Evolutionary conservation across 2,888 invertebrate species (phyloP).

Genomic region (Drosophila atripex): DNA sequence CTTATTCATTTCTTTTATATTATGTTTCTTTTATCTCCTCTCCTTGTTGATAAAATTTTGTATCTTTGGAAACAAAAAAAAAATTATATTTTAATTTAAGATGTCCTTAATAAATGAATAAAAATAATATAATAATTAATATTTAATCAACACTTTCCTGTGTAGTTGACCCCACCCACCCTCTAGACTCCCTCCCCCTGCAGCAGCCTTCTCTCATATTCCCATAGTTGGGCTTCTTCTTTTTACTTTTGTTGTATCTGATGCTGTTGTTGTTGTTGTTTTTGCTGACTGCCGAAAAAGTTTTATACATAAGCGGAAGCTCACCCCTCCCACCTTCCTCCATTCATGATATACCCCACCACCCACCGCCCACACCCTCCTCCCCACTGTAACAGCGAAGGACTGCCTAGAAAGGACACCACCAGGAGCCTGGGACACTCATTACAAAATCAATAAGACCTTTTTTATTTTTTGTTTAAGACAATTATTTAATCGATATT

Average conservation of each 20-base stretch:
- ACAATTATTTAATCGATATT: slow-evolving; percentile 33
- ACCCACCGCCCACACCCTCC: slow-evolving; percentile 11
- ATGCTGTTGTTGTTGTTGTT: slow-evolving; percentile 16
- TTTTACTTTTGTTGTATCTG: slow-evolving; percentile 36
- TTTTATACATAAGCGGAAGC: slow-evolving; percentile 67
- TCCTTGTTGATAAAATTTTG: no score
- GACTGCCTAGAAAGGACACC: background rate
- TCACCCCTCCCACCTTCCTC: slow-evolving; percentile 12
- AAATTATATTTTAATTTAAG: no score
- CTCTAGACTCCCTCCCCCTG: slow-evolving; percentile 43
- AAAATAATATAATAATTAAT: no score
- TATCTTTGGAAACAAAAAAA: no score
- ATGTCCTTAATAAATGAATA: no score
- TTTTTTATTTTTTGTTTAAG: slow-evolving; percentile 27
- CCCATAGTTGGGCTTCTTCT: slow-evolving; percentile 38
- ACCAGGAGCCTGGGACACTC: slow-evolving; percentile 20
- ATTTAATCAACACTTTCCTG: background rate
- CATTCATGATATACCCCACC: no score
- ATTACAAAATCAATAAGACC: slow-evolving; percentile 67
- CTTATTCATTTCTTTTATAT: no score
- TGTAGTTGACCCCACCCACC: slow-evolving; percentile 1
- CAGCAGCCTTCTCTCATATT: slow-evolving; percentile 53
- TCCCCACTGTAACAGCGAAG: background rate
- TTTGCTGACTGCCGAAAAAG: slow-evolving; percentile 60
- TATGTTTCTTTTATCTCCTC: no score